phyloP scores from a whole-genome alignment of 2,797 vertebrate species.

The Pelochelys cantorii region DNA sequence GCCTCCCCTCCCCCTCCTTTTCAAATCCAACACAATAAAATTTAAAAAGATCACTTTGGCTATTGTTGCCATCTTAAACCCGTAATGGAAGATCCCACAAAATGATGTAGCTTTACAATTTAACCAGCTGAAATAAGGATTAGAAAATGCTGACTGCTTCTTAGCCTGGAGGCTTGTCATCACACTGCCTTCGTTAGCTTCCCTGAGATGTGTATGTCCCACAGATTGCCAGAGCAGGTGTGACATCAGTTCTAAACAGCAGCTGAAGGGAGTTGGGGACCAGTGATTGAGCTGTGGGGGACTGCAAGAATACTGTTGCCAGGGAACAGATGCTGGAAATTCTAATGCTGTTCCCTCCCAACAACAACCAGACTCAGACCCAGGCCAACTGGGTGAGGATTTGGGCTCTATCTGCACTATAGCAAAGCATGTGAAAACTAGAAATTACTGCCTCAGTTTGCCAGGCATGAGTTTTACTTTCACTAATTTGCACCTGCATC shows the following conservation, averaged over 20 bases:
- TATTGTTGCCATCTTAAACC: neutral
- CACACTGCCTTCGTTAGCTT: neutral
- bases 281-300: rapidly evolving
- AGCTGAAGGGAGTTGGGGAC: neutral
- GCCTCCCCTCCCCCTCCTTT: neutral
- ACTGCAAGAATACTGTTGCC: neutral
- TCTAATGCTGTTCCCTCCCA: neutral
- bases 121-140: neutral
- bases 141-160: neutral
- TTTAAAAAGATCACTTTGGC: constrained; percentile 25
- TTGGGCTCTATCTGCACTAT: neutral
- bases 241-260: neutral
- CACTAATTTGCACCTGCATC: constrained; percentile 28
- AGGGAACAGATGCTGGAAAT: neutral
- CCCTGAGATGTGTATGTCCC: neutral
- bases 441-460: neutral
- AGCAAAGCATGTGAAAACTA: rapidly evolving
- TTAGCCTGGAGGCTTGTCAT: neutral
- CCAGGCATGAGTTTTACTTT: constrained; percentile 12
- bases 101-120: neutral
- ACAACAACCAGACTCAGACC: neutral
- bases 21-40: neutral
- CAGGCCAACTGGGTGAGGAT: rapidly evolving
- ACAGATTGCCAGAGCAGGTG: neutral
- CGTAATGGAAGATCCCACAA: neutral